Evolutionary conservation across 2,113 vertebrate species (phyloP).

Genomic region (Apteryx mantelli): DNA sequence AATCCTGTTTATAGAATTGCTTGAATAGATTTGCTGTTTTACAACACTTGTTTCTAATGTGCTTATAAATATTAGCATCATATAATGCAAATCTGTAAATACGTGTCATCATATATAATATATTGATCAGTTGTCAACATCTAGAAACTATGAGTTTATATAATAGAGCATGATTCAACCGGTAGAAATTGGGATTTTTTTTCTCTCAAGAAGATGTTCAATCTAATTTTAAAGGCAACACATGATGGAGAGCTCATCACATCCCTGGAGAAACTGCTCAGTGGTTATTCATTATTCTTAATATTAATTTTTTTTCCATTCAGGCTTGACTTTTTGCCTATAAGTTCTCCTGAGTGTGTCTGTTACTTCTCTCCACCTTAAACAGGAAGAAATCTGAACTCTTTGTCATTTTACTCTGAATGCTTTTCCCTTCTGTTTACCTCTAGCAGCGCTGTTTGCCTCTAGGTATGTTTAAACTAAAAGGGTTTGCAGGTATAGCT

Average conservation of each 20-base stretch:
- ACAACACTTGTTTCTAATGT: not conserved
- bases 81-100: not conserved
- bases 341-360: not conserved
- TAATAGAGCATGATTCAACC: not conserved
- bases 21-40: not conserved
- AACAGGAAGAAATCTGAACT: not conserved
- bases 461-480: accelerated
- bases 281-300: not conserved
- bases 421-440: not conserved
- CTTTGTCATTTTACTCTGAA: not conserved
- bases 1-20: not conserved
- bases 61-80: not conserved
- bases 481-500: not conserved
- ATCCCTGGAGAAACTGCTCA: not conserved
- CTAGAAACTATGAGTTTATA: not conserved
- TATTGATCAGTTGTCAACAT: not conserved
- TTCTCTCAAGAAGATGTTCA: not conserved
- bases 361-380: not conserved
- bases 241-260: not conserved
- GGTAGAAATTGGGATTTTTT: not conserved
- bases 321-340: not conserved
- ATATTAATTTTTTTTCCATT: not conserved
- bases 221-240: not conserved
- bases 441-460: not conserved
- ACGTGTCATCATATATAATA: not conserved